These are phyloP conservation scores for Xiphophorus hellerii DNA, from an alignment of 2,113 vertebrate species.

Conservation along the genomic window DNA sequence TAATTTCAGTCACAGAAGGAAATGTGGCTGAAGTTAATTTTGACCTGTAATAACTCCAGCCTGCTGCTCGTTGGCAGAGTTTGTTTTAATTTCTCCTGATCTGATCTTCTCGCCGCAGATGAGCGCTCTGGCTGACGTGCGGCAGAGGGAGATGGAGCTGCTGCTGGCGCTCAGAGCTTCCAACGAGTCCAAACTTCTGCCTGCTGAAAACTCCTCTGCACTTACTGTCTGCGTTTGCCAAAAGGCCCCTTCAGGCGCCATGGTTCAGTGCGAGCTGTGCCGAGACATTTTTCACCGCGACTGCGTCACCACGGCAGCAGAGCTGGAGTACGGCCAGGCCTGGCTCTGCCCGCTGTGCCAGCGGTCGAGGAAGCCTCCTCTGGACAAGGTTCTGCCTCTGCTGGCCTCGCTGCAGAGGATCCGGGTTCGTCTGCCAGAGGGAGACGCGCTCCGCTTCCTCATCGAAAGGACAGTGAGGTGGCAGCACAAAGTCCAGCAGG, in stretches of 20 bases:
- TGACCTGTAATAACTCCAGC: no score
- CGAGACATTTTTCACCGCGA: conserved; percentile 88
- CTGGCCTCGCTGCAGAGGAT: conserved; percentile 94
- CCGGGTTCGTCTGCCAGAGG: conserved; percentile 92
- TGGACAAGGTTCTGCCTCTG: conserved; percentile 92
- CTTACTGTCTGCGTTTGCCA: conserved; percentile 90
- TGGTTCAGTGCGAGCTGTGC: conserved; percentile 97
- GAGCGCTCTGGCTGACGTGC: conserved; percentile 90
- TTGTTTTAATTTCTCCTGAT: neutral
- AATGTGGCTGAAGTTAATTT: neutral
- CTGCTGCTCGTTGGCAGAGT: neutral
- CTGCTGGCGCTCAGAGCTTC: conserved; percentile 84
- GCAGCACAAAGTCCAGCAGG: conserved; percentile 93
- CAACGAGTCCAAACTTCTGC: conserved; percentile 87
- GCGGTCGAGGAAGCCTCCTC: conserved; percentile 89
- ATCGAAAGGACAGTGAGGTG: conserved; percentile 96
- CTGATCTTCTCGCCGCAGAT: conserved; percentile 79
- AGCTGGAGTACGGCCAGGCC: conserved; percentile 72
- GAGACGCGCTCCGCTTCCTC: conserved; percentile 93
- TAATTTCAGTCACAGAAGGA: neutral
- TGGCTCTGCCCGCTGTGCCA: conserved; percentile 94
- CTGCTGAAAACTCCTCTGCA: conserved; percentile 76
- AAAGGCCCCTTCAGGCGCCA: conserved; percentile 86
- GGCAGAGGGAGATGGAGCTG: conserved; percentile 89
- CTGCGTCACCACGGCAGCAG: conserved; percentile 77